Conservation (phyloP, 2,797 vertebrate species). For the Rhinoraja longicauda region DNA sequence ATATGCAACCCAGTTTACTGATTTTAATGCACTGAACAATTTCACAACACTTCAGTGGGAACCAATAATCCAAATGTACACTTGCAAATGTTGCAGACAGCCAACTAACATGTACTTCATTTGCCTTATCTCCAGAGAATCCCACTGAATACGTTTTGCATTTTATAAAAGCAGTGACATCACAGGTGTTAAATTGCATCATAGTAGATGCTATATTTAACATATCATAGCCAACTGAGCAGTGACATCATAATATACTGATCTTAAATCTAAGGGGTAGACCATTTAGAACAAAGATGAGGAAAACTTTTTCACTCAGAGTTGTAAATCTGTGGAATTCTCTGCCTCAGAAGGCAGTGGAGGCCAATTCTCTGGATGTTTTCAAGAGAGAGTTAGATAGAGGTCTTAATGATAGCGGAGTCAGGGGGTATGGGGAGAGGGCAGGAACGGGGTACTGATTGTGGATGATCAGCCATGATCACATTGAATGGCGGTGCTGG, state of each 20-base stretch:
- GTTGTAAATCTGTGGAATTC: no score
- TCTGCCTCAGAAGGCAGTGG: no score
- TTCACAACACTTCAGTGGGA: not conserved
- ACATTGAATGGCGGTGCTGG: no score
- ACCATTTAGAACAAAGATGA: no score
- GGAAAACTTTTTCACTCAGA: no score
- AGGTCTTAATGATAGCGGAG: no score
- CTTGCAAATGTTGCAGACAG: not conserved
- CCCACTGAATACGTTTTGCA: not conserved
- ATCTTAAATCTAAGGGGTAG: no score
- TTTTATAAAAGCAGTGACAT: conserved; percentile 32
- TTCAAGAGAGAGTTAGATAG: no score
- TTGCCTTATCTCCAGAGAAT: conserved; percentile 7
- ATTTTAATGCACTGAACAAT: not conserved
- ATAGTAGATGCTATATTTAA: not conserved
- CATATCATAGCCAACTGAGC: not conserved
- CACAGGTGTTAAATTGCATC: conserved; percentile 14
- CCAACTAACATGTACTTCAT: not conserved
- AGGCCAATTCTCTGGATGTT: no score
- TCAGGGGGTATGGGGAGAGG: no score
- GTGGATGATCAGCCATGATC: no score
- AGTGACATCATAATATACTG: not conserved
- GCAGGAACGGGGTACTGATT: no score
- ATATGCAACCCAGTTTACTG: not conserved
- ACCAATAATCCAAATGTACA: not conserved